Evolutionary conservation across 2,113 vertebrate genomes (phyloP).

Genomic region (Castor canadensis): DNA sequence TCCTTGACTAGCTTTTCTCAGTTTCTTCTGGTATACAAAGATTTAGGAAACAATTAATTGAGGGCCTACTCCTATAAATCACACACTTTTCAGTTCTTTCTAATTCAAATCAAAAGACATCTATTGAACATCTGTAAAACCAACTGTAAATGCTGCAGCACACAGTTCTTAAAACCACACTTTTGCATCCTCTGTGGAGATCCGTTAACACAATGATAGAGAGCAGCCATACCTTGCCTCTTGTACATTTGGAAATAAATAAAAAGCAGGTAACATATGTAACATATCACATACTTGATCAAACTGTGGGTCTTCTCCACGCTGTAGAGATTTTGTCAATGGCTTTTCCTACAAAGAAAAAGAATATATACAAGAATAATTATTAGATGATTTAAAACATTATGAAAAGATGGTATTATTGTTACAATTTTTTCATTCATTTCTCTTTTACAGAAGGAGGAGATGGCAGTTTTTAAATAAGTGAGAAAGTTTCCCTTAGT

Average conservation of each 20-base stretch:
- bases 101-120: neutral
- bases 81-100: neutral
- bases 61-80: neutral
- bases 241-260: neutral
- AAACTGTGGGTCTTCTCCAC: slow-evolving; percentile 97
- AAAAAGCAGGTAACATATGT: neutral
- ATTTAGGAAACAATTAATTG: neutral
- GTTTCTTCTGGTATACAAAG: neutral
- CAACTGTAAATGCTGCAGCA: neutral
- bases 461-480: neutral
- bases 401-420: neutral
- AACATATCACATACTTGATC: slow-evolving; percentile 93
- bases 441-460: neutral
- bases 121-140: neutral
- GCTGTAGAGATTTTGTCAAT: slow-evolving; percentile 96
- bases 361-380: neutral
- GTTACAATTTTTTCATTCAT: neutral
- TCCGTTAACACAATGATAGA: neutral
- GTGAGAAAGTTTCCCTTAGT: neutral
- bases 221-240: neutral
- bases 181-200: neutral
- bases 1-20: neutral
- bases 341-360: slow-evolving; percentile 93
- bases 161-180: neutral
- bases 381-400: neutral